Conservation (phyloP, 2,797 vertebrate species). For the Holocentrus rufus region DNA sequence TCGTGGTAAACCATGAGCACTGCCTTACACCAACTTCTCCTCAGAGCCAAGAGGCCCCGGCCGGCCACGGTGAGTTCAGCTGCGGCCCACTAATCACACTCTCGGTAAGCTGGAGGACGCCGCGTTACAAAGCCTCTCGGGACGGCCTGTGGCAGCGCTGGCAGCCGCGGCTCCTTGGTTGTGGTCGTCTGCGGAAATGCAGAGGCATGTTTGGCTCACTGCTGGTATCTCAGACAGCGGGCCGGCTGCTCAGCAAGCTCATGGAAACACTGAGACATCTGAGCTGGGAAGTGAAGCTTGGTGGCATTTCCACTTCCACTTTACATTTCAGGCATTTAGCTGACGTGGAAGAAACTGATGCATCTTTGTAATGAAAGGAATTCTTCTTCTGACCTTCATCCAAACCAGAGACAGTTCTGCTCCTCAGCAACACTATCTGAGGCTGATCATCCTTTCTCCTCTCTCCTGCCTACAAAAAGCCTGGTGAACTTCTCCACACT, state of each 20-base stretch:
- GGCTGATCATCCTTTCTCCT: no score
- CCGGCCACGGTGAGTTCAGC: conserved; percentile 22
- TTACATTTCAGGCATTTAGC: background rate
- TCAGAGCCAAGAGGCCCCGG: conserved; percentile 4
- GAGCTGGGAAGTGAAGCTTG: background rate
- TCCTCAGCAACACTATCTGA: no score
- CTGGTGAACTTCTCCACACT: no score
- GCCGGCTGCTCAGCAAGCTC: background rate
- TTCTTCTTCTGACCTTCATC: no score
- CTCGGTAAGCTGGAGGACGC: conserved; percentile 29
- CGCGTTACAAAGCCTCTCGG: conserved; percentile 14
- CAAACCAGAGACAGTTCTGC: no score
- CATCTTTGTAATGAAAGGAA: no score
- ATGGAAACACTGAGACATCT: conserved; percentile 9
- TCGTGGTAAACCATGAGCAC: conserved; percentile 49
- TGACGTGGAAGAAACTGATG: no score
- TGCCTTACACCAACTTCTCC: conserved; percentile 22
- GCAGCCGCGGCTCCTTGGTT: conserved; percentile 10
- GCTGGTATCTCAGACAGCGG: conserved; percentile 8
- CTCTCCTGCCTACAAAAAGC: no score
- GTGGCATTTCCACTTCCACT: background rate
- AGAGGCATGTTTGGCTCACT: conserved; percentile 40
- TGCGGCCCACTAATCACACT: conserved; percentile 23
- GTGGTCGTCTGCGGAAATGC: conserved; percentile 45
- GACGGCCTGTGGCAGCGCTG: conserved; percentile 9